Evolutionary conservation across 2,797 vertebrate genomes (phyloP), one percentile per base, ranked within the genome.

Genomic region (Pitangus sulphuratus): DNA sequence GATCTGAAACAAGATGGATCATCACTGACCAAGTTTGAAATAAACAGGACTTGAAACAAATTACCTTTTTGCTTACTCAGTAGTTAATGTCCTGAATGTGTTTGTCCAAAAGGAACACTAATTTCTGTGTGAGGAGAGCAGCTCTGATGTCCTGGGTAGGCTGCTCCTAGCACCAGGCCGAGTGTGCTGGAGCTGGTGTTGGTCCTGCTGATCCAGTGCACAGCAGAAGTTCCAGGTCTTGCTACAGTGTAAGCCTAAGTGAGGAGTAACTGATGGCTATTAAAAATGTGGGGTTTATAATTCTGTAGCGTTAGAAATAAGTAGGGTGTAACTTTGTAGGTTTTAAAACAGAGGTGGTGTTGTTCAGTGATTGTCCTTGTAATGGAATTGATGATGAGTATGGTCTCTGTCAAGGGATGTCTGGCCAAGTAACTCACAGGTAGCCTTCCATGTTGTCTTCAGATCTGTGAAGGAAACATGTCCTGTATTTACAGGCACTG

Each of bases 41-140:
- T 60, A 68, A 54, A 47, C 5, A 8, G 26, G 30, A 56, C 26
- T 69, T 62, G 31, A 75, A 91, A 61, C 24, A 51, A 47, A 5
- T 20, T 42, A 13, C 64, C 22, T 51, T 54, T 28, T 39, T 75
- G 12, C 42, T 86, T 54, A 30, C 53, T 66, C 44, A 40, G 37
- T 61, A 57, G 21, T 65, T 79, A 24, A 22, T 22, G 16, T 50
- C 12, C 58, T 84, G 58, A 68, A 37, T 69, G 37, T 3, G 13
- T 58, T 84, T 37, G 30, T 48, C 33, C 45, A 50, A 33, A 80
- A 50, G 20, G 14, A 62, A 9, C 57, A 25, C 4, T 4, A 1
- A 28, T 72, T 45, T 54, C 15, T n/a, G 0, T 24, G 30, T 31
- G 37, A 48, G 37, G 28, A 47, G 68, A 24, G 42, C 0, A 1